phyloP scores from a whole-genome alignment of 1,140 invertebrate genomes.

The Telenomus remus region DNA sequence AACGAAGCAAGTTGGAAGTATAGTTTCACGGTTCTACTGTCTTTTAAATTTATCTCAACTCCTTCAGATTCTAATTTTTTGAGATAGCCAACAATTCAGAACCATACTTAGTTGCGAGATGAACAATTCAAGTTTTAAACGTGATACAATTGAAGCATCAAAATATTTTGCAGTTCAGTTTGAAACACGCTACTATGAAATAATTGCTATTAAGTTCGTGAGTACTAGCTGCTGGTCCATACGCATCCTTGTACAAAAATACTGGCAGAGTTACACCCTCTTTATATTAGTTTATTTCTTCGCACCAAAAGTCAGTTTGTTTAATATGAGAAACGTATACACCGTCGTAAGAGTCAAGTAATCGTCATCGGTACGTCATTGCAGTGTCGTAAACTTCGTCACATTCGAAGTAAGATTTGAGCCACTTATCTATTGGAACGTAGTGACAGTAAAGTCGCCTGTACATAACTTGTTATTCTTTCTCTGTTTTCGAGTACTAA shows the following conservation, averaged over 20 bases:
- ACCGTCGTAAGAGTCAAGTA: neutral
- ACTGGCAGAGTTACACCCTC: conserved; percentile 9
- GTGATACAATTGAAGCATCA: conserved; percentile 18
- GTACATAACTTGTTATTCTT: conserved; percentile 14
- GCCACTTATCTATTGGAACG: conserved; percentile 15
- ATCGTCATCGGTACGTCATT: conserved; percentile 5
- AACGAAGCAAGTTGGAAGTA: conserved; percentile 14
- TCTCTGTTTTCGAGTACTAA: conserved; percentile 15
- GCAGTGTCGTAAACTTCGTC: conserved; percentile 16
- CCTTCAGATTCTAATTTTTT: conserved; percentile 31
- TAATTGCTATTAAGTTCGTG: conserved; percentile 21
- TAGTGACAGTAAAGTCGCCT: conserved; percentile 8
- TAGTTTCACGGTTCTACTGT: neutral
- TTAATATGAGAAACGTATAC: conserved; percentile 4
- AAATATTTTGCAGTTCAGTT: conserved; percentile 30
- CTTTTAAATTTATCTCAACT: conserved; percentile 7
- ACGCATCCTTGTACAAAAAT: conserved; percentile 27
- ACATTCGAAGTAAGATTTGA: conserved; percentile 23
- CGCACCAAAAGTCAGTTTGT: conserved; percentile 36
- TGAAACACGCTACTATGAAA: conserved; percentile 14
- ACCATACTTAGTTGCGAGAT: conserved; percentile 7
- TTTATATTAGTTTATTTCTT: conserved; percentile 10
- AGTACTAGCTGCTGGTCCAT: conserved; percentile 10
- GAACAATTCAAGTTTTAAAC: conserved; percentile 7
- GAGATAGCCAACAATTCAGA: neutral